phyloP scores from a whole-genome alignment of 2,113 vertebrate genomes.

The Scalopus aquaticus region DNA sequence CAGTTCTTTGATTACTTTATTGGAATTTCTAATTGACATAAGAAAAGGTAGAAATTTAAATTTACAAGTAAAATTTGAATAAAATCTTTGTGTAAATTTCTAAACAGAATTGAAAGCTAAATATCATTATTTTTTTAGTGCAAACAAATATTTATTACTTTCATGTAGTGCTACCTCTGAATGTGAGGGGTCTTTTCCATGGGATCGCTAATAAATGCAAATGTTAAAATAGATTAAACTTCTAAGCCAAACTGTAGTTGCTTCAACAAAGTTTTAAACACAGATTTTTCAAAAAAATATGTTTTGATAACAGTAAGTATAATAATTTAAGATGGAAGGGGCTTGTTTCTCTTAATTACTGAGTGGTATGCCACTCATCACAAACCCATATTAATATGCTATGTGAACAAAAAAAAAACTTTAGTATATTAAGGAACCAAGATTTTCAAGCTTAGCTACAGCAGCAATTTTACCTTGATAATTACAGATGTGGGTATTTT shows the following conservation, averaged over 20 bases:
- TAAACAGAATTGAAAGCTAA: background rate
- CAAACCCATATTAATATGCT: background rate
- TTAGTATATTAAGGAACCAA: background rate
- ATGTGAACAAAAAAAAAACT: constrained; percentile 26
- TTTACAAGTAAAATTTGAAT: constrained; percentile 7
- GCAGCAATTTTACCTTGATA: background rate
- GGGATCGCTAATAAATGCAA: background rate
- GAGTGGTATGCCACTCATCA: background rate
- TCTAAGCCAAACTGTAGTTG: background rate
- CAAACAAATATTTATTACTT: background rate
- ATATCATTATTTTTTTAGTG: background rate
- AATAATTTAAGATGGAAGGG: background rate
- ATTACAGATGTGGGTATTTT: background rate
- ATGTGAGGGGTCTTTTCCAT: background rate
- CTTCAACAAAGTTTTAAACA: background rate
- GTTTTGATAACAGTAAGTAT: background rate
- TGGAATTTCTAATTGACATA: background rate
- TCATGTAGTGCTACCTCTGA: background rate
- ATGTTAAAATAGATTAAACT: background rate
- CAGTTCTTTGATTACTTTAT: background rate
- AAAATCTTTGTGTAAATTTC: background rate
- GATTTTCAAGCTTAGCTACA: background rate
- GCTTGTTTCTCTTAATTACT: background rate
- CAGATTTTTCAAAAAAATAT: background rate
- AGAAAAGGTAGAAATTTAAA: background rate